Evolutionary conservation across 2,797 vertebrate genomes (phyloP), one percentile per base, ranked within the genome.

Genomic region (Mus spretus): DNA sequence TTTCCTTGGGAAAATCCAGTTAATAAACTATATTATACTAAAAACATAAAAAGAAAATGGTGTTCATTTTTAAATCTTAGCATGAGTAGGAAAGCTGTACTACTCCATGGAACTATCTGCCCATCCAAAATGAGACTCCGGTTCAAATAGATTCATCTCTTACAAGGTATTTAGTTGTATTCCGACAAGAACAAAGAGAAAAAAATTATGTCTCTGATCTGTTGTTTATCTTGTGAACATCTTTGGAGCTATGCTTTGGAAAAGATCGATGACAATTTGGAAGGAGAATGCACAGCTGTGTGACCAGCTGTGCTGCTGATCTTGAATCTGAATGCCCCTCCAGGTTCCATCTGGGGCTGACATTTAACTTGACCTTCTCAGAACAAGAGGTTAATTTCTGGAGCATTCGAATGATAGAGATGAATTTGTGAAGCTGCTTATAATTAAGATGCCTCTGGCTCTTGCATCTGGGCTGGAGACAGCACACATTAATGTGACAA

Each of bases 381-480:
- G 96, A 95, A 80, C 26, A 12, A 31, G 89, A 87, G 91, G 26
- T 3, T 90, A 59, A 94, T 92, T 94, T 53, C 53, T 67, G 72
- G 20, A 13, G 6, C 0, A 17, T 72, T 92, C 75, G 86, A 97
- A 96, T 89, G 93, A 34, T 75, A 91, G 79, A 80, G 83, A 96
- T 89, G 96, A 72, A 79, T 95, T 95, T 78, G 26, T 9, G 34
- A 44, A 94, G 31, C 80, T 31, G 13, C 53, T 31, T 3, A 59
- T 77, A 75, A 81, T 93, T 94, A 97, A 97, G 93, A 89, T 89
- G 91, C 95, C 74, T 94, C 95, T 92, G 91, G 88, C 91, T 94
- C 37, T 92, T 81, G 92, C 90, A 92, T 95, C 94, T 97, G 96
- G 89, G 24, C 78, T 92, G 79, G 84, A 97, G 90, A 96, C 24